Evolutionary conservation across 2,113 vertebrate species (phyloP), one percentile per base, ranked within the genome.

Genomic region (Tricholaema leucomelas): DNA sequence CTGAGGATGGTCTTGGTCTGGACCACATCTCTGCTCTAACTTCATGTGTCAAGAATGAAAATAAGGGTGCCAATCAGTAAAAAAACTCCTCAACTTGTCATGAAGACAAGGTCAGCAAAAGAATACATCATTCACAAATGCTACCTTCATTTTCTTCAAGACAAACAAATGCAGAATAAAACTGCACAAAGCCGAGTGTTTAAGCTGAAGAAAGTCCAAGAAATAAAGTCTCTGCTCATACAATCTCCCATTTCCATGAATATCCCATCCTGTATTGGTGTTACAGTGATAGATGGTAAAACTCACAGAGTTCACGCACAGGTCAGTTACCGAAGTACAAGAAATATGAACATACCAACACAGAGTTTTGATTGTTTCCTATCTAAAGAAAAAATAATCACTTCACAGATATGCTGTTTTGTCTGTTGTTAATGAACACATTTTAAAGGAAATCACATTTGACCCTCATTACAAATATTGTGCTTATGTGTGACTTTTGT

Each of bases 101-200:
- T 3, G 27, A 65, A 72, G 40, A 55, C 14, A 77, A 64, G 27
- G 14, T 65, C 65, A 94, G 52, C 16, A 63, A 60, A 87, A 46
- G 8, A 70, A 59, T 2, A 8, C 2, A 0, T 36, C 2, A 4
- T 50, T 72, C 44, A 40, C 18, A 66, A 50, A 15, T 3, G 3
- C 28, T 33, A 50, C 15, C 6, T 56, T 35, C 3, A 74, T 58
- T 71, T 77, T 58, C 30, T 76, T 65, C 40, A 55, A 19, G 15
- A 76, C 15, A 30, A 28, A 55, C 0, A 36, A 76, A 16, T 2
- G 2, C 5, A 55, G 17, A 1, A 61, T 65, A 92, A 13, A 59
- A 30, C 4, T 4, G 5, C 27, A 28, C 9, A 30, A 48, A 44
- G 5, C 9, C 36, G 24, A 82, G 64, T 15, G 28, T 40, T 69